Conservation (phyloP, 2,797 vertebrate genomes). For the Lithobates pipiens region DNA sequence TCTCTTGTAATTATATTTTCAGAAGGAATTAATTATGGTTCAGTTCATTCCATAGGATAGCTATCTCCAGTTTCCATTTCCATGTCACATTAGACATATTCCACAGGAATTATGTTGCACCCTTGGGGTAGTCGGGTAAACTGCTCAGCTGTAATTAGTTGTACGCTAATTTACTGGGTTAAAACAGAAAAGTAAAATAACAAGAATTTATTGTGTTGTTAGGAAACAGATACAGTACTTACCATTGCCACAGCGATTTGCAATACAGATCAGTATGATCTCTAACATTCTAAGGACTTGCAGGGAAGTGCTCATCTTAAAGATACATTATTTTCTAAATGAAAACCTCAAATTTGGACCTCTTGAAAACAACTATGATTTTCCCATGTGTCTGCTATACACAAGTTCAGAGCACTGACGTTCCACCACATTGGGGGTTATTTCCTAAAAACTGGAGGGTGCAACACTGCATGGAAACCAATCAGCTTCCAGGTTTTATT, state of each 20-base stretch:
- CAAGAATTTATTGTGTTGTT: neutral
- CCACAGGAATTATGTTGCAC: constrained; percentile 23
- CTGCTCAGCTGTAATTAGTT: constrained; percentile 17
- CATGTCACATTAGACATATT: constrained; percentile 39
- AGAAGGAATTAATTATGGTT: constrained; percentile 53
- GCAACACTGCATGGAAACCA: no score
- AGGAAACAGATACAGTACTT: neutral
- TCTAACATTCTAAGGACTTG: neutral
- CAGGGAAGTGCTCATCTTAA: no score
- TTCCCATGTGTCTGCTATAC: no score
- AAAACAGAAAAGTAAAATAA: neutral
- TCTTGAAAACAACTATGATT: no score
- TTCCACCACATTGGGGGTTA: no score
- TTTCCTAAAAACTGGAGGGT: no score
- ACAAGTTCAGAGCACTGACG: no score
- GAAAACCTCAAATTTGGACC: no score
- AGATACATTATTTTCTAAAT: no score
- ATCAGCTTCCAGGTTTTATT: no score
- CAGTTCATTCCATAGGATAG: constrained; percentile 35
- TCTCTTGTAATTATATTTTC: constrained; percentile 55
- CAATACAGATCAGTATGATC: neutral
- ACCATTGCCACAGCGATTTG: no score
- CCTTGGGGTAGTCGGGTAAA: constrained; percentile 35
- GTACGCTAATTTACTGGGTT: constrained; percentile 18
- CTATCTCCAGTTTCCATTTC: constrained; percentile 41